A percentile compares a stretch with the other conserved stretches of the same genome.
phyloP scores from a whole-genome alignment of 2,888 invertebrate species.

The Ptilodon capucinus region DNA sequence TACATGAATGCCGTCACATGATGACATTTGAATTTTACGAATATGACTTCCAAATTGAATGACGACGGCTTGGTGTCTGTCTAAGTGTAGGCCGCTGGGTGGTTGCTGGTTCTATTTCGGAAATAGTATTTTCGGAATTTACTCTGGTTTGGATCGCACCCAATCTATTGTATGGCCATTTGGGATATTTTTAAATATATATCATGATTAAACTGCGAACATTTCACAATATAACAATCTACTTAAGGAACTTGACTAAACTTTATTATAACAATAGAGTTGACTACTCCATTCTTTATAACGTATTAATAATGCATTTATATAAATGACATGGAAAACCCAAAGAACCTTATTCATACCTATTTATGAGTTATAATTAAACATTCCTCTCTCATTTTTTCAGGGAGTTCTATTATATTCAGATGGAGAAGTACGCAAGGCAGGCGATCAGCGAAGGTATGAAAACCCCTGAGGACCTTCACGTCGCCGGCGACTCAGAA shows the following conservation, averaged over 20 bases:
- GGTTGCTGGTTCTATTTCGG: too few relatives aligned
- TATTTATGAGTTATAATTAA: not conserved
- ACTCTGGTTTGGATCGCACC: too few relatives aligned
- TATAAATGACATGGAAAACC: not conserved
- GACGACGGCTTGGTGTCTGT: too few relatives aligned
- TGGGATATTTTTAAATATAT: too few relatives aligned
- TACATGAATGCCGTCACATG: conserved; percentile 14
- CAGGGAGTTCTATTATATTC: conserved; percentile 99
- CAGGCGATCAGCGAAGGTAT: conserved; percentile 98
- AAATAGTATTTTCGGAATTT: too few relatives aligned
- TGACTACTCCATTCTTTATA: conserved; percentile 15
- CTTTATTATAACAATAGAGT: not conserved
- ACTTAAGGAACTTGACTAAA: too few relatives aligned
- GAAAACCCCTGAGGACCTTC: conserved; percentile 95
- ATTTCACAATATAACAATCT: too few relatives aligned
- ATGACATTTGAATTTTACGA: not conserved
- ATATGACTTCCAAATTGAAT: too few relatives aligned
- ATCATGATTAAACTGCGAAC: too few relatives aligned
- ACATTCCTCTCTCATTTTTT: conserved; percentile 33
- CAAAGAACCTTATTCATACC: not conserved
- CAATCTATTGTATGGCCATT: too few relatives aligned
- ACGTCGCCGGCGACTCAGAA: conserved; percentile 97
- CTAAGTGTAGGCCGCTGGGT: too few relatives aligned
- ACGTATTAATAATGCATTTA: too few relatives aligned
- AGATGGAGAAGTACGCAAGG: conserved; percentile 99